A percentile compares a stretch with the other conserved stretches of the same genome.
These are phyloP conservation scores for Trachelus tabidus DNA, from an alignment of 2,888 invertebrate genomes.

Conservation along the genomic window DNA sequence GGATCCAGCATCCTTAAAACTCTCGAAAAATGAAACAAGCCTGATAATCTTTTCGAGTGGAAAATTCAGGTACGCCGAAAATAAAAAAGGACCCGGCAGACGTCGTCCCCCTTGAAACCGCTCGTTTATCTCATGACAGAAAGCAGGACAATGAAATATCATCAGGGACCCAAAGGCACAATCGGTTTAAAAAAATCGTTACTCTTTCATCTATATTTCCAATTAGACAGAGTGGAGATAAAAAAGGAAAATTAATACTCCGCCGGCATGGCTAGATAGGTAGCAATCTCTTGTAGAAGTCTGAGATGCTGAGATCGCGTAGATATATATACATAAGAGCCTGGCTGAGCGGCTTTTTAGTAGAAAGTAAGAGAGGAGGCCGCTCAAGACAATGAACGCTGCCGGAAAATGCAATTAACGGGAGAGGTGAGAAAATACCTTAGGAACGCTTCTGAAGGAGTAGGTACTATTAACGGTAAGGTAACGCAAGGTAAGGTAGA, in stretches of 20 bases:
- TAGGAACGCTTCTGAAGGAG: neutral
- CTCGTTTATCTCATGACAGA: neutral
- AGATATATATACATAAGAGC: neutral
- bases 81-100: neutral
- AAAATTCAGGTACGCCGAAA: neutral
- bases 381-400: constrained; percentile 9
- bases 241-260: neutral
- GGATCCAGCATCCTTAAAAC: neutral
- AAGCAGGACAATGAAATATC: neutral
- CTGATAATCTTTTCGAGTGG: neutral
- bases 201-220: neutral
- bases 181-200: neutral
- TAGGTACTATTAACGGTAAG: constrained; percentile 4
- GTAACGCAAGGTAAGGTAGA: neutral
- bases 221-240: neutral
- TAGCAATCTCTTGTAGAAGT: neutral
- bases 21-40: neutral
- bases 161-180: neutral
- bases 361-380: constrained; percentile 10
- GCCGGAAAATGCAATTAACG: constrained; percentile 1
- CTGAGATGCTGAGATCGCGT: neutral
- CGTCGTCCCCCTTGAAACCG: neutral
- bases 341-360: constrained; percentile 10
- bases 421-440: constrained; percentile 9
- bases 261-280: neutral